Evolutionary conservation across 2,888 invertebrate species (phyloP).

Genomic region (Periphyllus acericola): DNA sequence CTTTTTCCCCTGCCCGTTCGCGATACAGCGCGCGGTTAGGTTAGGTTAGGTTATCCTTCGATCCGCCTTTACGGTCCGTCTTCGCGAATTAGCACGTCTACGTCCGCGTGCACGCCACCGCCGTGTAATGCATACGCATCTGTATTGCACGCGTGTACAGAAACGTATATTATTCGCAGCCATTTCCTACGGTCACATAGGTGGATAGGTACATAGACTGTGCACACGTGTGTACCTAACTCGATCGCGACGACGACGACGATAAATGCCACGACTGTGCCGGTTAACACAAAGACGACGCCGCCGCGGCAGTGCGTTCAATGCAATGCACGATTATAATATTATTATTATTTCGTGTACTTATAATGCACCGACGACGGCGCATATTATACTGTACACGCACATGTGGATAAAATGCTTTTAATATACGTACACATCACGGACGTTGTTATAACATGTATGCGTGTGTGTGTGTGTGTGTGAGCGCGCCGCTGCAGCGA

Average conservation of each 20-base stretch:
- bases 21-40: too few species aligned
- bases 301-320: not conserved
- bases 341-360: conserved; percentile 4
- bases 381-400: not conserved
- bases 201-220: too few species aligned
- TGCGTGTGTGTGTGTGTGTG: not conserved
- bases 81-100: not conserved
- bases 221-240: too few species aligned
- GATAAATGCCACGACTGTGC: conserved; percentile 1
- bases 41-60: too few species aligned
- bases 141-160: too few species aligned
- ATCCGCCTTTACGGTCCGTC: conserved; percentile 20
- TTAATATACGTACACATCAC: too few species aligned
- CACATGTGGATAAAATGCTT: too few species aligned
- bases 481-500: not conserved
- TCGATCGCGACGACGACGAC: not conserved
- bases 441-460: not conserved
- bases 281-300: conserved; percentile 9
- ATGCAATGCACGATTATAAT: conserved; percentile 2
- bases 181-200: too few species aligned
- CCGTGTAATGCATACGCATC: too few species aligned
- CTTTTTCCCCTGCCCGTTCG: not conserved
- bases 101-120: not conserved
- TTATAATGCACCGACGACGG: not conserved
- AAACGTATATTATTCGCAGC: too few species aligned